Conservation (phyloP, 2,888 invertebrate genomes). For the Dichetophora obliterata region DNA sequence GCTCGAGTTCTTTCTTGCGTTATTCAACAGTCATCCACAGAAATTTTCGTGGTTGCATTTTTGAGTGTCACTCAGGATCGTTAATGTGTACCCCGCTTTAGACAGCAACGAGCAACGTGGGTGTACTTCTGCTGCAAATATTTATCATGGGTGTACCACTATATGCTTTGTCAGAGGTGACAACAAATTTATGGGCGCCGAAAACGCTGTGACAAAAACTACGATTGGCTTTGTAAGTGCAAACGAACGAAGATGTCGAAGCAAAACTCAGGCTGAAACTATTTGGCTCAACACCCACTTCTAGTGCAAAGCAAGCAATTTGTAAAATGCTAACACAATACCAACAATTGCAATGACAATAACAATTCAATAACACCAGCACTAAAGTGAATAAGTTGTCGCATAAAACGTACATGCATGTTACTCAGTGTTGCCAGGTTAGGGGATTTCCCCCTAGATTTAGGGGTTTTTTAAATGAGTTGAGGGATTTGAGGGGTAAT, state of each 20-base stretch:
- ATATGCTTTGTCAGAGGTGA: conserved; percentile 11
- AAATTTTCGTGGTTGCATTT: too few species aligned
- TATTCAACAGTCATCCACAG: too few species aligned
- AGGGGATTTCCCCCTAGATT: too few species aligned
- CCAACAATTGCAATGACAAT: neutral
- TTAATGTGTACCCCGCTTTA: too few species aligned
- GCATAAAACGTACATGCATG: neutral
- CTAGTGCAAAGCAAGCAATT: neutral
- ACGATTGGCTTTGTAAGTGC: neutral
- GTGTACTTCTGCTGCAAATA: too few species aligned
- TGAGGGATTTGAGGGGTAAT: too few species aligned
- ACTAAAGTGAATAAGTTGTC: conserved; percentile 2
- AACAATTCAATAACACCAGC: neutral
- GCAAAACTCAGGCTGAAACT: neutral
- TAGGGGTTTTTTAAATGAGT: too few species aligned
- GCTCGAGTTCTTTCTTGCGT: too few species aligned
- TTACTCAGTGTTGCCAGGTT: too few species aligned
- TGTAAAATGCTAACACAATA: too few species aligned
- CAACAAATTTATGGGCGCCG: conserved; percentile 25
- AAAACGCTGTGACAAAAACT: neutral
- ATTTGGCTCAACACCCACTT: neutral
- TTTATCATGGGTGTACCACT: conserved; percentile 1
- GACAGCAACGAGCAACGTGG: neutral
- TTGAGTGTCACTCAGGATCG: too few species aligned
- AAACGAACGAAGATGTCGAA: neutral